Percentiles rank a stretch among this genome's conserved stretches.
phyloP scores from a whole-genome alignment of 2,797 vertebrate species.

The Eleutherodactylus coqui region DNA sequence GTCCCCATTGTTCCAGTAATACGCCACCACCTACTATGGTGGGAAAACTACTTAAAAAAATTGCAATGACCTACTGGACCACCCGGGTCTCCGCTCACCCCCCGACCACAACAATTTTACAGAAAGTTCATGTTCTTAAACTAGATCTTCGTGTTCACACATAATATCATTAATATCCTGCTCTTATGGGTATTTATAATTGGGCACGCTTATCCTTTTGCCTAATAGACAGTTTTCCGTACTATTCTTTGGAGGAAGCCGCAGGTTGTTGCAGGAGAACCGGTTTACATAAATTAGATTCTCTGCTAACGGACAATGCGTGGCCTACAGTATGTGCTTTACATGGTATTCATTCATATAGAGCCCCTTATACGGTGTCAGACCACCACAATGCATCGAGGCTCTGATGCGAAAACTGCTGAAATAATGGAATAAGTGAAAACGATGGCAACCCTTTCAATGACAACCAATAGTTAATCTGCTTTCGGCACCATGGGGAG shows the following conservation, averaged over 20 bases:
- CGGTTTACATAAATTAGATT: conserved; percentile 27
- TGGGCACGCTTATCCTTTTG: conserved; percentile 9
- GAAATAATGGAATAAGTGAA: not conserved
- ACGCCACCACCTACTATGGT: not conserved
- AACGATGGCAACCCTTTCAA: not conserved
- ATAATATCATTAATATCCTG: not conserved
- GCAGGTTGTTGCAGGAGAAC: not conserved
- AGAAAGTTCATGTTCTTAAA: not conserved
- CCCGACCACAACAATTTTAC: not conserved
- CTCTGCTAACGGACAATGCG: not conserved
- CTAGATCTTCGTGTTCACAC: not conserved
- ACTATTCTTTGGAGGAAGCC: conserved; percentile 14
- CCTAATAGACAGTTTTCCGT: not conserved
- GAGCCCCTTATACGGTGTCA: not conserved
- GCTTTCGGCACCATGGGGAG: conserved; percentile 9
- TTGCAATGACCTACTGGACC: not conserved
- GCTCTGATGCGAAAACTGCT: not conserved
- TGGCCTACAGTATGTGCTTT: not conserved
- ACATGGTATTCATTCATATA: conserved; percentile 14
- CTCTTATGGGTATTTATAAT: conserved; percentile 32
- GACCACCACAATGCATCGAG: not conserved
- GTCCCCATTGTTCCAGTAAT: no score
- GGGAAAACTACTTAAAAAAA: not conserved
- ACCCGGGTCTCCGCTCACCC: not conserved
- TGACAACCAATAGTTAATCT: conserved; percentile 50